These are phyloP conservation scores for Lithophane semibrunnea DNA, from an alignment of 2,888 invertebrate genomes.

Conservation along the genomic window DNA sequence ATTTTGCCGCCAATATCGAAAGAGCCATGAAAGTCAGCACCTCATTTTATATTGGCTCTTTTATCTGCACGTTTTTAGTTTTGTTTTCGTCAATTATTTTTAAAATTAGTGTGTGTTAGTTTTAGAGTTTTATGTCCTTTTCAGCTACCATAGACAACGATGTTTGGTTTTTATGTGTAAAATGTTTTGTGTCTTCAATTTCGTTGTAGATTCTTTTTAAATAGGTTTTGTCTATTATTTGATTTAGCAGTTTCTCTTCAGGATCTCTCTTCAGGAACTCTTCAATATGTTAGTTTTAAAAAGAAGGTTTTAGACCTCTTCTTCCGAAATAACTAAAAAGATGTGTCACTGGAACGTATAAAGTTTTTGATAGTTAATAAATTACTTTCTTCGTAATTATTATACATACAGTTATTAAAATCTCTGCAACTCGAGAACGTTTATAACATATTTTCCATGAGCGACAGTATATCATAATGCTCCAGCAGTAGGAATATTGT, in stretches of 20 bases:
- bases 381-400: neutral
- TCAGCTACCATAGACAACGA: conserved; percentile 15
- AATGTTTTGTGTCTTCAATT: neutral
- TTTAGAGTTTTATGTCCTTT: conserved; percentile 45
- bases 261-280: no score
- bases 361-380: neutral
- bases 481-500: neutral
- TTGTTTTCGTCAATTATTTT: conserved; percentile 33
- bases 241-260: neutral
- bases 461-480: neutral
- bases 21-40: conserved; percentile 51
- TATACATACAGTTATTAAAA: neutral
- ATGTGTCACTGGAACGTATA: neutral
- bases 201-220: neutral
- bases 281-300: neutral
- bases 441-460: neutral
- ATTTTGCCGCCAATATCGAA: conserved; percentile 40
- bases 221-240: neutral
- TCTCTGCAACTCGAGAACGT: neutral
- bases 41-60: conserved; percentile 72
- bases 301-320: neutral
- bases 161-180: neutral
- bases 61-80: conserved; percentile 66
- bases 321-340: neutral
- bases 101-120: conserved; percentile 44